Conservation (phyloP, 2,113 vertebrate species). For the Himantopus leucocephalus region DNA sequence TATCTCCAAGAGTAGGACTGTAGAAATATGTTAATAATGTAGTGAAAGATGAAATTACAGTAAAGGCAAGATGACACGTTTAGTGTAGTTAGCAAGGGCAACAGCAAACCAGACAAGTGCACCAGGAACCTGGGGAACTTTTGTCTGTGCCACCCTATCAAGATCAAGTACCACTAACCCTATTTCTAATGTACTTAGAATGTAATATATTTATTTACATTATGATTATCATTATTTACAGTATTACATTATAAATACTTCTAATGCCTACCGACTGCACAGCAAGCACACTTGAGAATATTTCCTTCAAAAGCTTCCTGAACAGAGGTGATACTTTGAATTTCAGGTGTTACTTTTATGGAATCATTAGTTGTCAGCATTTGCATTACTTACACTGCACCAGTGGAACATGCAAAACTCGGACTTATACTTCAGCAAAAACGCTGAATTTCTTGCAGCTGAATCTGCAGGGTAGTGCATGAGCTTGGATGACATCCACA, state of each 20-base stretch:
- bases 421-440: neutral
- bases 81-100: neutral
- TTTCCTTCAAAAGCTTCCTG: neutral
- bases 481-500: neutral
- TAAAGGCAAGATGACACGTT: neutral
- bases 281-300: neutral
- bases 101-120: neutral
- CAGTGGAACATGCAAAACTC: neutral
- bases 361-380: neutral
- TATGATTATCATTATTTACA: neutral
- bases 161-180: neutral
- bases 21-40: neutral
- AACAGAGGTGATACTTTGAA: neutral
- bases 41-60: neutral
- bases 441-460: neutral
- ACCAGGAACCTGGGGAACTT: neutral
- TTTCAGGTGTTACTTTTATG: neutral
- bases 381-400: neutral
- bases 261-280: neutral
- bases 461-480: neutral
- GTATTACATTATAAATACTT: neutral
- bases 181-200: neutral
- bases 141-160: neutral
- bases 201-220: neutral
- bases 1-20: neutral